Evolutionary conservation across 2,113 vertebrate species (phyloP).

Genomic region (Cheirogaleus medius): DNA sequence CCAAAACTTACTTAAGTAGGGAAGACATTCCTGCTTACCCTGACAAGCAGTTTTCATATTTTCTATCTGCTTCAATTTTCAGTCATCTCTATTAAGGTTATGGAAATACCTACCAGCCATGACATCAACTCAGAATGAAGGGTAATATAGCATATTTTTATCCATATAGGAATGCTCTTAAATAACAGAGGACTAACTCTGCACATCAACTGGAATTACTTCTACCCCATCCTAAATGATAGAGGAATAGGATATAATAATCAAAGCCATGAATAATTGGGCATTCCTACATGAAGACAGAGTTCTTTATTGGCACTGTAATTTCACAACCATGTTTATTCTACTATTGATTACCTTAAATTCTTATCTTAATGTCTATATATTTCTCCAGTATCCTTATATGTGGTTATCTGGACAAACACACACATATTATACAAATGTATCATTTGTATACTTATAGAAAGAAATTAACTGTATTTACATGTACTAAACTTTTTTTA

Average conservation of each 20-base stretch:
- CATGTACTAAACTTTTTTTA: conserved; percentile 70
- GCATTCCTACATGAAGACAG: neutral
- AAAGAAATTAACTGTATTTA: conserved; percentile 55
- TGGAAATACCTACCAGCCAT: neutral
- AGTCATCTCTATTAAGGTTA: neutral
- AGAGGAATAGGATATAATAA: neutral
- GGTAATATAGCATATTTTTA: neutral
- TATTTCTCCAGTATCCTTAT: conserved; percentile 73
- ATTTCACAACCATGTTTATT: conserved; percentile 39
- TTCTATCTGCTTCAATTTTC: conserved; percentile 32
- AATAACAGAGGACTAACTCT: neutral
- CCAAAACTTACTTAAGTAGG: neutral
- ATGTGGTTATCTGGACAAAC: conserved; percentile 68
- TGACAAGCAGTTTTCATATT: neutral
- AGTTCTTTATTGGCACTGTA: conserved; percentile 18
- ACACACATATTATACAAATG: neutral
- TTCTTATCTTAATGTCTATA: conserved; percentile 7
- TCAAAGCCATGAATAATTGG: neutral
- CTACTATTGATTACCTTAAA: neutral
- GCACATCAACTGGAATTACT: neutral
- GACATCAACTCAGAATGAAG: neutral
- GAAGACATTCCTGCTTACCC: neutral
- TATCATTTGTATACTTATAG: conserved; percentile 9
- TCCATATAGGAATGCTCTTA: neutral
- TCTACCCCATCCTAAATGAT: neutral